Conservation (phyloP, 2,888 invertebrate species). For the Drosophila glabriapex region DNA sequence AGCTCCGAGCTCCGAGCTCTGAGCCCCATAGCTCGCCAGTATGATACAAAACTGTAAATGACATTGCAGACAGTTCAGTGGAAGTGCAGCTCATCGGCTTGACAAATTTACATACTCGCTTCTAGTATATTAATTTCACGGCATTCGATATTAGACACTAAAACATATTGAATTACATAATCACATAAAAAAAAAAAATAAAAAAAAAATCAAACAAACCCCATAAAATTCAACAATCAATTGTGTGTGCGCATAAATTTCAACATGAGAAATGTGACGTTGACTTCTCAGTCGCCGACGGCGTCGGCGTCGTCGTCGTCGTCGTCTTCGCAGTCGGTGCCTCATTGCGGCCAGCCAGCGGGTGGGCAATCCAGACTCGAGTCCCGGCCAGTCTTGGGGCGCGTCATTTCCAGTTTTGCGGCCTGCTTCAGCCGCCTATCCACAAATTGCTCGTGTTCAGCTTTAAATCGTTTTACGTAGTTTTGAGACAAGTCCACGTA, state of each 20-base stretch:
- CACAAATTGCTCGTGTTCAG: slow-evolving; percentile 80
- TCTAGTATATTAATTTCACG: slow-evolving; percentile 59
- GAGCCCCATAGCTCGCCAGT: background rate
- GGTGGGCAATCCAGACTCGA: slow-evolving; percentile 43
- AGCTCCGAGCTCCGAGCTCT: slow-evolving; percentile 5
- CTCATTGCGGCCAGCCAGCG: slow-evolving; percentile 48
- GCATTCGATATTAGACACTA: slow-evolving; percentile 55
- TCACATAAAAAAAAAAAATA: slow-evolving; percentile 19
- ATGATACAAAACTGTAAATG: slow-evolving; percentile 65
- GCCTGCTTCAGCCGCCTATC: slow-evolving; percentile 47
- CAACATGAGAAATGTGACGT: slow-evolving; percentile 69
- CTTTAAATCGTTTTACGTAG: slow-evolving; percentile 79
- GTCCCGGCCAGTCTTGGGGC: slow-evolving; percentile 12
- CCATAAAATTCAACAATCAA: slow-evolving; percentile 62
- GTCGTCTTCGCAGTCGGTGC: slow-evolving; percentile 7
- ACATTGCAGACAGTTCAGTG: slow-evolving; percentile 71
- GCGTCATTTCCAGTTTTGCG: slow-evolving; percentile 11
- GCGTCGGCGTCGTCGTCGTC: slow-evolving; percentile 5
- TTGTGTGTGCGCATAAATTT: slow-evolving; percentile 73
- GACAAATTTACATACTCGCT: slow-evolving; percentile 46
- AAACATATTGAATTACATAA: slow-evolving; percentile 66
- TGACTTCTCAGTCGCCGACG: slow-evolving; percentile 19
- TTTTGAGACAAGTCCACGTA: slow-evolving; percentile 74
- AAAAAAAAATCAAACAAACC: background rate
- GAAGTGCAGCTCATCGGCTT: slow-evolving; percentile 28